Base-by-base conservation (phyloP, 2,797 vertebrate genomes). In the Antennarius maculatus region DNA sequence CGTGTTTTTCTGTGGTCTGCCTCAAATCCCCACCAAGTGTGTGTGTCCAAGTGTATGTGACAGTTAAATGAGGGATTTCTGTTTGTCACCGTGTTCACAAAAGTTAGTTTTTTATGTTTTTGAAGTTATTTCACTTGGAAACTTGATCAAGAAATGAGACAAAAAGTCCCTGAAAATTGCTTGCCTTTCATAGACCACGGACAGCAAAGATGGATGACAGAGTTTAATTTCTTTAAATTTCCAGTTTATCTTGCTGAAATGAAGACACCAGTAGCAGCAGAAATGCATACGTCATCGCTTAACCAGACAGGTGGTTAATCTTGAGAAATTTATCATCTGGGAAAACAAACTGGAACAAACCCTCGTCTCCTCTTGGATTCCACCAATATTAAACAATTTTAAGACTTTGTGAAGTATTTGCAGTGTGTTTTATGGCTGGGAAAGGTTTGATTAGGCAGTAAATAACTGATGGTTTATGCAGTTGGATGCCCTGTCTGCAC, bases 1-100 rank as follows among this genome's bases (percentile, higher is more conserved):
- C 39, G 7, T 90, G 83, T 88, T 86, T 83, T 88, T 84, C 64
- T 83, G 84, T 17, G 76, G 80, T 82, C 47, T 17, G 48, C 10
- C 75, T 71, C 37, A 79, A 83, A 85, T 76, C 71, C 59, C 76
- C n/a, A 63, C 15, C 59, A 16, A 46, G 48, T 51, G 76, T 68
- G 61, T 47, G 64, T 61, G 63, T 56, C 46, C 53, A 60, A 54
- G 61, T 23, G 56, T 31, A 54, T 28, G 59, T 60, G 49, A 54
- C 63, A 11, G 76, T 53, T 54, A 69, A 76, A 70, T 71, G 42
- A 74, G 49, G 70, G 74, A 81, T 68, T 77, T 88, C 61, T 80
- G 61, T 79, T 48, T 79, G 59, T 83, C 63, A 81, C 27, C 53
- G 53, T 47, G n/a, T 64, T 81, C 51, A 68, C 27, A 66, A 61